Conservation (phyloP, 1,140 invertebrate species). For the Copidosoma floridanum region DNA sequence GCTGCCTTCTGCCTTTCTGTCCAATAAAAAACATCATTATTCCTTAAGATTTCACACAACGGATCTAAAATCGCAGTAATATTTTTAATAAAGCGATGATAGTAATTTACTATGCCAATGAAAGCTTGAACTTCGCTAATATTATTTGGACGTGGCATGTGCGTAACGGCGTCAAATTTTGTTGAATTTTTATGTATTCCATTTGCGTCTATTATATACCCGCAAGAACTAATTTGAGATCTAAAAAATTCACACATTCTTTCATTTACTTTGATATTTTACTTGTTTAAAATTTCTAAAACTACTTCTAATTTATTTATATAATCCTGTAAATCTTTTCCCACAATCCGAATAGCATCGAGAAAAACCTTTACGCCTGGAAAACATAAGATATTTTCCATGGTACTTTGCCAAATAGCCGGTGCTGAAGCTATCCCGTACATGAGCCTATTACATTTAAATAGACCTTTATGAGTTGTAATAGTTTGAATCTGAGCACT, state of each 20-base stretch:
- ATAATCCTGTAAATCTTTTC: neutral
- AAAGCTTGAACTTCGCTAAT: too few relatives aligned
- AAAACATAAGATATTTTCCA: too few relatives aligned
- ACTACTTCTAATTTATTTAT: neutral
- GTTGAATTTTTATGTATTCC: neutral
- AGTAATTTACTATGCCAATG: too few relatives aligned
- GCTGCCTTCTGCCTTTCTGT: too few relatives aligned
- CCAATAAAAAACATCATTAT: neutral
- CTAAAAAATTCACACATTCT: too few relatives aligned
- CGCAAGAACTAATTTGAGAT: neutral
- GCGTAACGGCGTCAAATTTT: neutral
- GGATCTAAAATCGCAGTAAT: neutral
- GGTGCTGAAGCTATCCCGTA: neutral
- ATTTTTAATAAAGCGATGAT: too few relatives aligned
- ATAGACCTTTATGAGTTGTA: too few relatives aligned
- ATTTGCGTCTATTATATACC: neutral
- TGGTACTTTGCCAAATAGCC: neutral
- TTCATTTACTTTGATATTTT: neutral
- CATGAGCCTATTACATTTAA: neutral
- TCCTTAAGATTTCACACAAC: neutral
- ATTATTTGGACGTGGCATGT: neutral
- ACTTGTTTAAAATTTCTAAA: neutral
- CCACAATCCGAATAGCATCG: too few relatives aligned
- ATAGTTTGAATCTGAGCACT: too few relatives aligned
- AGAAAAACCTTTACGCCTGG: neutral